Evolutionary conservation across 2,113 vertebrate genomes (phyloP).

Genomic region (Zosterops hypoxanthus): DNA sequence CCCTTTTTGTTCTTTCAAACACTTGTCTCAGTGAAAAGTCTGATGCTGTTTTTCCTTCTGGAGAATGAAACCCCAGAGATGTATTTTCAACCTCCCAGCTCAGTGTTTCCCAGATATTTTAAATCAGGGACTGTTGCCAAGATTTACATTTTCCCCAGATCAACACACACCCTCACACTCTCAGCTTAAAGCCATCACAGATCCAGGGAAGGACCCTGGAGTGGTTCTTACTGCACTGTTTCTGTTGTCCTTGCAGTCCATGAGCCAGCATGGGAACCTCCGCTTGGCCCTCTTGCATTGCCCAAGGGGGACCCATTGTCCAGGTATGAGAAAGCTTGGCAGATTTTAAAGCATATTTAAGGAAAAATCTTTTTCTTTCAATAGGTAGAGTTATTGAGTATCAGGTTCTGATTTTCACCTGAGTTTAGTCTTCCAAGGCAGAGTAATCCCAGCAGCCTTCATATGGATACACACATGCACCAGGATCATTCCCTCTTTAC

Average conservation of each 20-base stretch:
- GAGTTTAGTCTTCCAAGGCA: not conserved
- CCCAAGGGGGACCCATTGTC: no score
- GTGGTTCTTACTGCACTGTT: not conserved
- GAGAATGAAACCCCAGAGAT: not conserved
- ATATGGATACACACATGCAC: accelerated
- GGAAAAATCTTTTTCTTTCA: not conserved
- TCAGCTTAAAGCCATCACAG: not conserved
- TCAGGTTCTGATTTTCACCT: not conserved
- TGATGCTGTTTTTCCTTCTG: not conserved
- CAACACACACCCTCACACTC: not conserved
- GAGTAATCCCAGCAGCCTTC: not conserved
- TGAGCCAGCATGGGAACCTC: accelerated
- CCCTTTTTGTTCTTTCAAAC: not conserved
- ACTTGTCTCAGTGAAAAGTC: not conserved
- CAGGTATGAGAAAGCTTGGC: not conserved
- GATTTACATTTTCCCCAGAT: conserved; percentile 18
- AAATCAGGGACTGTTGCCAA: conserved; percentile 18
- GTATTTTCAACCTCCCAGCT: not conserved
- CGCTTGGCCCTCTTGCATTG: accelerated
- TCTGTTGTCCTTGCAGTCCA: not conserved
- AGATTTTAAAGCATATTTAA: not conserved
- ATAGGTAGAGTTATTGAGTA: not conserved
- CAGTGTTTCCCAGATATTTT: conserved; percentile 24
- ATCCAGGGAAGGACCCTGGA: not conserved
- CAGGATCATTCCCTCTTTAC: not conserved